phyloP scores from a whole-genome alignment of 2,888 invertebrate genomes.

The Bibio marci region DNA sequence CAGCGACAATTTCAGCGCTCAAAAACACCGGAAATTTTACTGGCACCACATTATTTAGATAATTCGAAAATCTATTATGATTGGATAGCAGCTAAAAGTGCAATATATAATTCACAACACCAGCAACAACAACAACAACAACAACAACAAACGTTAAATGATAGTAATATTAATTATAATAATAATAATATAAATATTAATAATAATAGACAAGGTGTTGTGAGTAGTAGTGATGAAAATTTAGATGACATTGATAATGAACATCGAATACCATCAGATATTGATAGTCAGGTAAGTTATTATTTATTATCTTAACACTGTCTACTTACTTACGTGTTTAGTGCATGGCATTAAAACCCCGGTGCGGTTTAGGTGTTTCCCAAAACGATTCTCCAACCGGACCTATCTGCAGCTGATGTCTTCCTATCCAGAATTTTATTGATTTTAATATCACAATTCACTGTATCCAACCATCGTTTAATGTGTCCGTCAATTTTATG shows the following conservation, averaged over 20 bases:
- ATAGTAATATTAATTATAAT: slow-evolving; percentile 16
- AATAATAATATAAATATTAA: slow-evolving; percentile 8
- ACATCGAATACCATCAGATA: slow-evolving; percentile 38
- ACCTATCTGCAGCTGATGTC: too few species aligned
- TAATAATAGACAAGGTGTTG: slow-evolving; percentile 7
- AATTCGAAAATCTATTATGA: slow-evolving; percentile 29
- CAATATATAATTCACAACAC: slow-evolving; percentile 8
- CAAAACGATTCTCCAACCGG: too few species aligned
- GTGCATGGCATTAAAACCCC: too few species aligned
- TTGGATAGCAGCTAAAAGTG: slow-evolving; percentile 24
- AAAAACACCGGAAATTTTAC: slow-evolving; percentile 59
- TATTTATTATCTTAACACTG: background rate
- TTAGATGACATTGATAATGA: slow-evolving; percentile 13
- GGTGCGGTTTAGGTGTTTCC: too few species aligned
- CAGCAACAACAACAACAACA: slow-evolving; percentile 1
- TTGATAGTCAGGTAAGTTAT: slow-evolving; percentile 51
- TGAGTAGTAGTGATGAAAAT: slow-evolving; percentile 16
- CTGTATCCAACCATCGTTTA: too few species aligned
- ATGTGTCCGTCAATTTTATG: too few species aligned
- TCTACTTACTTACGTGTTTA: too few species aligned
- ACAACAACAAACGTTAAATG: slow-evolving; percentile 8
- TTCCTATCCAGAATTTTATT: too few species aligned
- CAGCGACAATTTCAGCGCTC: slow-evolving; percentile 34
- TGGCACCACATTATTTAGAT: slow-evolving; percentile 57
- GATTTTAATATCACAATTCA: too few species aligned